A percentile compares a stretch with the other conserved stretches of the same genome.
Conservation (phyloP, 2,113 vertebrate genomes). For the Myotis brandtii region DNA sequence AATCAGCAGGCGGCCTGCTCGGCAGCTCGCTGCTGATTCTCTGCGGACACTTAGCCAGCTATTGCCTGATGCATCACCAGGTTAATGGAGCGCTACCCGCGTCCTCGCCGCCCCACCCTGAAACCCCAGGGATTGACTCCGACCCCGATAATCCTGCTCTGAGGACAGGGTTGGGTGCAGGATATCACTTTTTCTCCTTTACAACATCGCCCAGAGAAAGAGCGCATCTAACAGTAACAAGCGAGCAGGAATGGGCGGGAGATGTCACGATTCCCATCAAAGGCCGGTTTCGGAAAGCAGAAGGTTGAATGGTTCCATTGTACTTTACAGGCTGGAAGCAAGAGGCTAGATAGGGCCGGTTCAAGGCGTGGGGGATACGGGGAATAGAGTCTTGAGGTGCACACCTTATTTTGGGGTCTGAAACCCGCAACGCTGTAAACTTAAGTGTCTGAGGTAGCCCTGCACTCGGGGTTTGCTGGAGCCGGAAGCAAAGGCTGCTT, state of each 20-base stretch:
- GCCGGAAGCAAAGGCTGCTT: not conserved
- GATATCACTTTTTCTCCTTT: not conserved
- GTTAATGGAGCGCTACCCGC: not conserved
- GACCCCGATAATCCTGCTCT: not conserved
- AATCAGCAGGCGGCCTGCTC: conserved; percentile 38
- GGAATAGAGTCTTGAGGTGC: not conserved
- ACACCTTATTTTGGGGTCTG: not conserved
- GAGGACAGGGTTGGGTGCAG: not conserved
- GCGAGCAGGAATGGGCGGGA: not conserved
- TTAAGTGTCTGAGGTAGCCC: not conserved
- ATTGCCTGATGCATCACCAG: not conserved
- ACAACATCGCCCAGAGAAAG: not conserved
- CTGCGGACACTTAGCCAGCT: not conserved
- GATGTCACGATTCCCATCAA: not conserved
- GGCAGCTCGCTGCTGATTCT: not conserved
- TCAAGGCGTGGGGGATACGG: not conserved
- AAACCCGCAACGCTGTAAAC: not conserved
- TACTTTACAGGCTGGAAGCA: not conserved
- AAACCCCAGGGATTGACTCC: not conserved
- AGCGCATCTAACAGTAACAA: not conserved
- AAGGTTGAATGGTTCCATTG: not conserved
- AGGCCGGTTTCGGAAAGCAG: not conserved
- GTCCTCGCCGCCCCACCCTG: not conserved
- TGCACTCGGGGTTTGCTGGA: not conserved
- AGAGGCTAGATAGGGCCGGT: not conserved